Evolutionary conservation across 2,797 vertebrate species (phyloP), one percentile per base, ranked within the genome.

Genomic region (Momotus momota): DNA sequence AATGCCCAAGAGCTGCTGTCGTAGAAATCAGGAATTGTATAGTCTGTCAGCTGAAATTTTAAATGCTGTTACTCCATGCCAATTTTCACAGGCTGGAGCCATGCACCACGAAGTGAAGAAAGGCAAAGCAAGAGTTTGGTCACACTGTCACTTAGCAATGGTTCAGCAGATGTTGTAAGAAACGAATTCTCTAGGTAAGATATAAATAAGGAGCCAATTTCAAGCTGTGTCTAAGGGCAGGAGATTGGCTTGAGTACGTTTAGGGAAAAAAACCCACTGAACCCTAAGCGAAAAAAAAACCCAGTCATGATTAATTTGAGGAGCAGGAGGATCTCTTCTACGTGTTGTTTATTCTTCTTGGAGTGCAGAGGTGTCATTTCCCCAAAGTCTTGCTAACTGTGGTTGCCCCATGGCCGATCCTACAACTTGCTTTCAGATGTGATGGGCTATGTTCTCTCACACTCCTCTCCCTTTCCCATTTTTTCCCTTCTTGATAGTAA

Each of bases 11-110:
- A 57, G 71, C 16, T 81, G 49, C 82, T 94, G 69, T 91, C 69
- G 69, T 9, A 81, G 69, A 43, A 91, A 71, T 90, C 8, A 16
- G 12, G 65, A 84, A n/a, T n/a, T 71, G 33, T 45, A 35, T 6
- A 70, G 2, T 54, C 49, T 90, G 69, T 38, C 79, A 91, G 69
- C 49, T 86, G 82, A 83, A 86, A 74, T 94, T 73, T 83, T 91
- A 83, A 89, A 83, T 89, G 60, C 51, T 90, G 55, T 35, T 78
- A n/a, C 49, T 74, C 55, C n/a, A 7, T 69, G 65, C 18, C 40
- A 45, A 0, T 72, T 91, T 78, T 73, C 75, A 58, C 40, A 81
- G 80, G 29, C 58, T 90, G 69, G 40, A 67, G 74, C 33, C 19
- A 27, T 6, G n/a, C 20, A 23, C 66, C 70, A 26, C 35, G 31